Evolutionary conservation across 2,888 invertebrate species (phyloP).

Genomic region (Cheilosia urbana): DNA sequence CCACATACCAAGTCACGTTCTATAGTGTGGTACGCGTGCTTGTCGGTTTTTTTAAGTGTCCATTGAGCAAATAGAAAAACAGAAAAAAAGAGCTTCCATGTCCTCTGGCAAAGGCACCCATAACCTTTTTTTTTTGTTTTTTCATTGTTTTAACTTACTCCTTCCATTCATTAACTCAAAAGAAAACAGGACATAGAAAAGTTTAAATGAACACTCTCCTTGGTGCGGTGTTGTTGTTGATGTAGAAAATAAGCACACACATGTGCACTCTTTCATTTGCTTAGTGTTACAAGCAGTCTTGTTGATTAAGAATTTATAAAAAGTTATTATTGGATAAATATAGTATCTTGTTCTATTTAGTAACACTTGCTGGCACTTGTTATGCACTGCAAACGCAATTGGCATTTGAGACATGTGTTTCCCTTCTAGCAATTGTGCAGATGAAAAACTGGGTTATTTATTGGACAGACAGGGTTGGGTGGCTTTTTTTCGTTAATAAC

Average conservation of each 20-base stretch:
- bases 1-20: constrained; percentile 8
- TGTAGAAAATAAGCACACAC: constrained; percentile 16
- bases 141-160: constrained; percentile 15
- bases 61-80: background rate
- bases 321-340: constrained; percentile 25
- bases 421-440: background rate
- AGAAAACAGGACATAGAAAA: constrained; percentile 23
- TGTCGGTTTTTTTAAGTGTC: constrained; percentile 39
- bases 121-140: background rate
- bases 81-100: constrained; percentile 11
- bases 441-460: background rate
- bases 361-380: constrained; percentile 47
- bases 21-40: constrained; percentile 19
- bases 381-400: constrained; percentile 3
- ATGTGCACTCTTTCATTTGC: constrained; percentile 22
- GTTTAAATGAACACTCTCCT: constrained; percentile 41
- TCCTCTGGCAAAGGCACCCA: background rate
- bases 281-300: background rate
- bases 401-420: constrained; percentile 19
- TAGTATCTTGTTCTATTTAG: constrained; percentile 55
- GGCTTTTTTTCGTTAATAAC: background rate
- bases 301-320: constrained; percentile 32
- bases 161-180: constrained; percentile 24
- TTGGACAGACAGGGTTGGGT: background rate
- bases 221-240: background rate